Evolutionary conservation across 2,113 vertebrate species (phyloP).

Genomic region (Oryzias celebensis): DNA sequence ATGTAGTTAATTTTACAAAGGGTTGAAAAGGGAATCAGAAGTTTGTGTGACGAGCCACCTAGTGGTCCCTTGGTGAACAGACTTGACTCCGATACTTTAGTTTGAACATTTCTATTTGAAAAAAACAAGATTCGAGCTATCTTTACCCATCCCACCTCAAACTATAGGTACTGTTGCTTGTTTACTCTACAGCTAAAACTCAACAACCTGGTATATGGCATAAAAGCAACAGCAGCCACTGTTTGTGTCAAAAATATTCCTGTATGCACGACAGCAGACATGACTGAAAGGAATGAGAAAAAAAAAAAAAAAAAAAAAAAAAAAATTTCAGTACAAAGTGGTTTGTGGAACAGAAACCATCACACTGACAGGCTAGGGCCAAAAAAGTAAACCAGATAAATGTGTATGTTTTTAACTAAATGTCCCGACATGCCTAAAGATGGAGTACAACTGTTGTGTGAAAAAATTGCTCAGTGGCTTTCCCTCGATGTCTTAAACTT

Average conservation of each 20-base stretch:
- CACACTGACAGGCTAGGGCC: neutral
- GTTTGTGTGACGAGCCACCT: no score
- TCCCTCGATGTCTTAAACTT: neutral
- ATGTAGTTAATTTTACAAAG: no score
- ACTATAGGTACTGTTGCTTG: no score
- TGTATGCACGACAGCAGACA: conserved; percentile 44
- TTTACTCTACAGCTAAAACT: no score
- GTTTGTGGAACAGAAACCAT: conserved; percentile 31
- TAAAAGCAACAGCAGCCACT: conserved; percentile 38
- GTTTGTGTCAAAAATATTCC: conserved; percentile 22
- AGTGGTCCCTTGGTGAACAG: no score
- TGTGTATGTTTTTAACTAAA: conserved; percentile 1
- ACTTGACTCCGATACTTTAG: no score
- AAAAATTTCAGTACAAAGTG: conserved; percentile 19
- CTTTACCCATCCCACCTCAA: no score
- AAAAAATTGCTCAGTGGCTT: neutral
- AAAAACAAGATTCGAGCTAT: no score
- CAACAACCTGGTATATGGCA: no score
- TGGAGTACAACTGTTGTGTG: neutral
- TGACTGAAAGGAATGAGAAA: conserved; percentile 24
- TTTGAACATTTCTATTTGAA: no score
- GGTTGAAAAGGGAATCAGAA: no score
- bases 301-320: conserved; percentile 38
- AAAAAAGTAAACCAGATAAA: conserved; percentile 1
- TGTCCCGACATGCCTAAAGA: neutral